These are phyloP conservation scores for Ctena decussata DNA, from an alignment of 2,888 invertebrate genomes.

Conservation along the genomic window DNA sequence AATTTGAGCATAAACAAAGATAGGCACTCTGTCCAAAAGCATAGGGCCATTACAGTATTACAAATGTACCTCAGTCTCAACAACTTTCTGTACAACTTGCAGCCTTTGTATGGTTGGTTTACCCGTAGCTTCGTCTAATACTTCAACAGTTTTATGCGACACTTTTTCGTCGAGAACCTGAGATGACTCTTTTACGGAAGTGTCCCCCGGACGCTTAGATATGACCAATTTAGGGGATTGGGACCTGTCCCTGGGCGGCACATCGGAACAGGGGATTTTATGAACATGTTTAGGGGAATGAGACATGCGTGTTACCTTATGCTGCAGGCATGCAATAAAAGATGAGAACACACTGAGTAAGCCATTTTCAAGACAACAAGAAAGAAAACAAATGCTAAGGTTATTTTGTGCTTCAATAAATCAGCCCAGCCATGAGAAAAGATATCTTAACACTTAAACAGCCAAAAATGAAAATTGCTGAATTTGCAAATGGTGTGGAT, in stretches of 20 bases:
- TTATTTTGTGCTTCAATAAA: no score
- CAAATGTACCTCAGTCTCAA: conserved; percentile 79
- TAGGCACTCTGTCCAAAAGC: no score
- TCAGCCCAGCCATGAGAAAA: no score
- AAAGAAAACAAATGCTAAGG: no score
- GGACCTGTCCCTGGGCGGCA: background rate
- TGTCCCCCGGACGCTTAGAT: conserved; percentile 70
- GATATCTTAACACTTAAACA: no score
- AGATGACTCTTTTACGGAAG: conserved; percentile 69
- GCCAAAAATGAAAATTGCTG: no score
- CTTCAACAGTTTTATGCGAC: conserved; percentile 74
- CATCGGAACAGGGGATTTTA: background rate
- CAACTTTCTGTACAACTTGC: conserved; percentile 77
- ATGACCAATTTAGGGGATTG: conserved; percentile 66
- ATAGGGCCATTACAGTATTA: no score
- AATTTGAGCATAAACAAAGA: no score
- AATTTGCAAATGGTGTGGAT: no score
- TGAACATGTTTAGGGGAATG: background rate
- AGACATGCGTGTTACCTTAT: conserved; percentile 44
- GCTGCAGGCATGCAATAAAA: conserved; percentile 51
- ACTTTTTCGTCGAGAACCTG: conserved; percentile 76
- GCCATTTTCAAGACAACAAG: no score
- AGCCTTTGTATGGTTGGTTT: conserved; percentile 75
- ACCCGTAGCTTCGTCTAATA: conserved; percentile 77
- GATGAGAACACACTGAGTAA: conserved; percentile 10